These are phyloP conservation scores for Petrocephalus schoutedeni DNA, from an alignment of 2,797 vertebrate genomes.

Conservation along the genomic window DNA sequence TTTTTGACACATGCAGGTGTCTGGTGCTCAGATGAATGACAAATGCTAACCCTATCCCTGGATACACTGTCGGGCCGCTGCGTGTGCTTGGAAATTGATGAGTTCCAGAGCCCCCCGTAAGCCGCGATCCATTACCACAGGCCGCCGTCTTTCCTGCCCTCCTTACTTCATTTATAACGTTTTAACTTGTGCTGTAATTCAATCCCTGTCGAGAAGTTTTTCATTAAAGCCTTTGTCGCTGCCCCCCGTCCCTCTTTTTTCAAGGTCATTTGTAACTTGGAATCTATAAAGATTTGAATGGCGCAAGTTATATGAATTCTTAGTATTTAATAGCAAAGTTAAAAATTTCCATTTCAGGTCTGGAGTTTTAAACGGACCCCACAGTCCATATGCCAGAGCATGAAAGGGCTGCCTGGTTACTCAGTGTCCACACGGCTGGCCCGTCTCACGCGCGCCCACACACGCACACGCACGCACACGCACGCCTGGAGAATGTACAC, in stretches of 20 bases:
- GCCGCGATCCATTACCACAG: neutral
- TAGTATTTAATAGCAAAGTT: constrained; percentile 67
- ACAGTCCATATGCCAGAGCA: constrained; percentile 59
- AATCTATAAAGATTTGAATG: constrained; percentile 71
- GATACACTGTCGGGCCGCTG: constrained; percentile 8
- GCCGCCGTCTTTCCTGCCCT: constrained; percentile 35
- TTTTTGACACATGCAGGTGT: neutral
- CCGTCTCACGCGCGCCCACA: constrained; percentile 16
- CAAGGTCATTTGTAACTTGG: constrained; percentile 67
- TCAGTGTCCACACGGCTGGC: constrained; percentile 33
- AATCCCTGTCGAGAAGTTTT: constrained; percentile 50
- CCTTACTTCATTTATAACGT: constrained; percentile 40
- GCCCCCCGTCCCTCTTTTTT: constrained; percentile 30
- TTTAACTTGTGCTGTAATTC: constrained; percentile 51
- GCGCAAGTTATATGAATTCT: constrained; percentile 75
- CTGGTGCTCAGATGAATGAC: neutral
- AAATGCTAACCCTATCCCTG: constrained; percentile 8
- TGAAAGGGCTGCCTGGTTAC: constrained; percentile 54
- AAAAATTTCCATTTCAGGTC: constrained; percentile 63
- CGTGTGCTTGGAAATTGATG: constrained; percentile 23
- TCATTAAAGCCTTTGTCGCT: constrained; percentile 38
- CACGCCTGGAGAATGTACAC: neutral
- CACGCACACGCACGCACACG: neutral
- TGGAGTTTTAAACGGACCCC: constrained; percentile 62
- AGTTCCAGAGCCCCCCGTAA: constrained; percentile 16